Evolutionary conservation across 1,140 invertebrate genomes (phyloP).

Genomic region (Chrysoperla carnea): DNA sequence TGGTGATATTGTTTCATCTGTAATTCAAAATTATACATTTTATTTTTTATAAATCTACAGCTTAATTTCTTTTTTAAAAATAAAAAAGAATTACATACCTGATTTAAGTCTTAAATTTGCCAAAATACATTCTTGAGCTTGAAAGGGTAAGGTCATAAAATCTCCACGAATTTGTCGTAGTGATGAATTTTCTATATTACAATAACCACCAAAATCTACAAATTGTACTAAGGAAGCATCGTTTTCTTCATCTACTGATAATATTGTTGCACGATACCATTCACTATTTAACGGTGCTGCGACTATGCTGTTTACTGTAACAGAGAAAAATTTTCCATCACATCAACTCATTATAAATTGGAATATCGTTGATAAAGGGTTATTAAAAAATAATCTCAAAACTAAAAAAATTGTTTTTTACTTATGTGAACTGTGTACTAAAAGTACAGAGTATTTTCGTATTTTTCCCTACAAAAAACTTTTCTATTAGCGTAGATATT

Average conservation of each 20-base stretch:
- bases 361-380: slow-evolving; percentile 2
- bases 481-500: no score
- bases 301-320: slow-evolving; percentile 68
- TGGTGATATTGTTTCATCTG: slow-evolving; percentile 39
- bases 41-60: slow-evolving; percentile 4
- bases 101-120: slow-evolving; percentile 71
- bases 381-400: slow-evolving; percentile 3
- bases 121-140: slow-evolving; percentile 85
- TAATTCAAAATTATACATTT: no score
- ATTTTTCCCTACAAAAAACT: no score
- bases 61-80: slow-evolving; percentile 4
- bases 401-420: slow-evolving; percentile 1
- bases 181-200: slow-evolving; percentile 46
- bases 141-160: slow-evolving; percentile 86
- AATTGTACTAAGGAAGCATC: slow-evolving; percentile 67
- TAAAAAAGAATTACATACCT: slow-evolving; percentile 28
- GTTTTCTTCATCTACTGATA: slow-evolving; percentile 45
- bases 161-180: slow-evolving; percentile 81
- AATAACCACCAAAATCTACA: slow-evolving; percentile 89
- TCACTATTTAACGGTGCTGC: slow-evolving; percentile 61
- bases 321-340: slow-evolving; percentile 10
- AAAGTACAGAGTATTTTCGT: no score
- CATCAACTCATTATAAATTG: not conserved
- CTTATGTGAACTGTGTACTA: no score
- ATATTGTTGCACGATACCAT: slow-evolving; percentile 81